These are phyloP conservation scores for Micromys minutus DNA, from an alignment of 2,113 vertebrate species.

Conservation along the genomic window DNA sequence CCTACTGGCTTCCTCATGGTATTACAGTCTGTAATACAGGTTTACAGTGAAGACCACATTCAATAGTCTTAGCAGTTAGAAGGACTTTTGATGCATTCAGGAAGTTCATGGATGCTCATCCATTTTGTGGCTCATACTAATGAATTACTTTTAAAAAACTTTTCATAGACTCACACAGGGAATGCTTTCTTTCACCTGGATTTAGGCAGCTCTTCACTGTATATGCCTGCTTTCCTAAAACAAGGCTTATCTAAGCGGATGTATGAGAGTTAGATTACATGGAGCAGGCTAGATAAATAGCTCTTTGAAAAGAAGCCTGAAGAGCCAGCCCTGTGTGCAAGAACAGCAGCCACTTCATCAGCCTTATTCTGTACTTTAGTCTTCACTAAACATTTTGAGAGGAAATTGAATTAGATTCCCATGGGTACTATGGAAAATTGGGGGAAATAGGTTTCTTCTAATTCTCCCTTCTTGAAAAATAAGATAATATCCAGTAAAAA, in stretches of 20 bases:
- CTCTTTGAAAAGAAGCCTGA: constrained; percentile 76
- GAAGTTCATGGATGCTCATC: background rate
- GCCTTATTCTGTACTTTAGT: constrained; percentile 81
- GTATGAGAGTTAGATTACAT: constrained; percentile 22
- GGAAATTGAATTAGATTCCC: constrained; percentile 92
- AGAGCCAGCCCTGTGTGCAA: constrained; percentile 74
- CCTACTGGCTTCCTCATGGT: background rate
- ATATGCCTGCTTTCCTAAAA: background rate
- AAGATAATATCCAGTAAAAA: constrained; percentile 83
- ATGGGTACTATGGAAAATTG: constrained; percentile 88
- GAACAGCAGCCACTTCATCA: constrained; percentile 75
- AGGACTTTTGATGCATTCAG: background rate
- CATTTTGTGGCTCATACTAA: background rate
- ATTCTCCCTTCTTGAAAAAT: constrained; percentile 82
- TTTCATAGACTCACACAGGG: background rate
- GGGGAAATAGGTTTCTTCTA: constrained; percentile 87
- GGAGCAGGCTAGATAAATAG: constrained; percentile 70
- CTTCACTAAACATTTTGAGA: constrained; percentile 84
- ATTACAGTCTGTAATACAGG: background rate
- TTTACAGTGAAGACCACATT: background rate
- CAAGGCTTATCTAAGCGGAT: background rate
- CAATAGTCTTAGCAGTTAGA: background rate
- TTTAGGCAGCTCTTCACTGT: constrained; percentile 68
- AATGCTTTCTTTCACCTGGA: constrained; percentile 12
- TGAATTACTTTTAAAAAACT: background rate